These are phyloP conservation scores for Smithornis capensis DNA, from an alignment of 2,113 vertebrate genomes.

Conservation along the genomic window DNA sequence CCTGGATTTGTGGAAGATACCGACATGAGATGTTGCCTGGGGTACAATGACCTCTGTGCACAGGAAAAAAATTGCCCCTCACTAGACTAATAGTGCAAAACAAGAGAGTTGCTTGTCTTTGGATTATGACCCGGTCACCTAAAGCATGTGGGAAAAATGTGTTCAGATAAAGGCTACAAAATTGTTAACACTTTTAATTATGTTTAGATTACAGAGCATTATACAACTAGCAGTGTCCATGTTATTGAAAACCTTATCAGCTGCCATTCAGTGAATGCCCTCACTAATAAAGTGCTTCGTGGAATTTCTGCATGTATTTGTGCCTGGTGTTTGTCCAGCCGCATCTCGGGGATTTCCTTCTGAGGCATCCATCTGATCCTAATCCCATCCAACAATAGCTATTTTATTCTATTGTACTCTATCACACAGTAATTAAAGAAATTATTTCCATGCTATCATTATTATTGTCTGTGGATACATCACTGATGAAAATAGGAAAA, in stretches of 20 bases:
- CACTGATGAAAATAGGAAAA: background rate
- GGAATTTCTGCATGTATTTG: slow-evolving; percentile 63
- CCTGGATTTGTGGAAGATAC: slow-evolving; percentile 43
- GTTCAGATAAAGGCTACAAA: slow-evolving; percentile 67
- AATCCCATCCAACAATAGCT: slow-evolving; percentile 54
- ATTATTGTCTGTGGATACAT: background rate
- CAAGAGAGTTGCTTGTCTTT: slow-evolving; percentile 65
- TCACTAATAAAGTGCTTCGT: slow-evolving; percentile 33
- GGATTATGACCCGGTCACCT: slow-evolving; percentile 68
- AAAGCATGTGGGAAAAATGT: slow-evolving; percentile 71
- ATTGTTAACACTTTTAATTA: slow-evolving; percentile 74
- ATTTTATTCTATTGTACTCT: slow-evolving; percentile 33
- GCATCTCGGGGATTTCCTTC: slow-evolving; percentile 42
- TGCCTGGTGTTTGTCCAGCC: slow-evolving; percentile 66
- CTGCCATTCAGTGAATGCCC: slow-evolving; percentile 58
- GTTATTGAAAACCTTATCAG: slow-evolving; percentile 67
- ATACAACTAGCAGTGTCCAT: background rate
- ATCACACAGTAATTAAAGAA: slow-evolving; percentile 24
- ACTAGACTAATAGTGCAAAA: slow-evolving; percentile 50
- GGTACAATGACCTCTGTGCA: slow-evolving; percentile 55
- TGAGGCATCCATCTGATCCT: slow-evolving; percentile 42
- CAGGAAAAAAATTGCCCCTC: slow-evolving; percentile 30
- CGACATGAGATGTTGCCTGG: slow-evolving; percentile 19
- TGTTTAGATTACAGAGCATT: slow-evolving; percentile 42
- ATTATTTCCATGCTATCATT: background rate